Conservation (phyloP, 35 echinoderm and acorn worm genomes). For the Diadema setosum region DNA sequence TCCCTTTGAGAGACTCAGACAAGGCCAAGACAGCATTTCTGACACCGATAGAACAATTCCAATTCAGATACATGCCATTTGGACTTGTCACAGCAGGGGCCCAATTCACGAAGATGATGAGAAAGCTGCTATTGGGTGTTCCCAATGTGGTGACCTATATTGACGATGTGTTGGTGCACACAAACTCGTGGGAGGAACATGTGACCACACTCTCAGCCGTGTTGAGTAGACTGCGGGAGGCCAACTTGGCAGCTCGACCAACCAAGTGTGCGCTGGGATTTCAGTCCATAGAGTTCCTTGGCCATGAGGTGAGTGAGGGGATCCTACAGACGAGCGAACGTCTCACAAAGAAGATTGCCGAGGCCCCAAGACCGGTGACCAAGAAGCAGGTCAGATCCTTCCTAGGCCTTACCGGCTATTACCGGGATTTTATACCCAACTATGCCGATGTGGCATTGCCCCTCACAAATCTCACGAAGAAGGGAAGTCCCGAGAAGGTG, state of each 20-base stretch:
- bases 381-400: slow-evolving; percentile 10
- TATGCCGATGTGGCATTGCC: slow-evolving; percentile 17
- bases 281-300: background rate
- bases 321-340: background rate
- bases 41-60: slow-evolving; percentile 21
- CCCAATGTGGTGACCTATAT: slow-evolving; percentile 32
- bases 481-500: background rate
- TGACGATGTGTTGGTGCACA: slow-evolving; percentile 40
- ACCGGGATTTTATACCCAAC: slow-evolving; percentile 7
- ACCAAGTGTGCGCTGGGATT: slow-evolving; percentile 9
- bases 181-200: slow-evolving; percentile 31
- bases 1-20: slow-evolving; percentile 18
- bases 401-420: slow-evolving; percentile 1
- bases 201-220: background rate
- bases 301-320: background rate
- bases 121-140: too few species aligned
- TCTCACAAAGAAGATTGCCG: background rate
- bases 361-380: too few species aligned
- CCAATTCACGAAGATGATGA: slow-evolving; percentile 27
- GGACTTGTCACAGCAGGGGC: slow-evolving; percentile 48
- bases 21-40: slow-evolving; percentile 43
- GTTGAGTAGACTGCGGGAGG: too few species aligned
- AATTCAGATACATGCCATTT: slow-evolving; percentile 38
- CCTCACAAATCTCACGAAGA: background rate
- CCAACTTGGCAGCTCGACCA: background rate